Evolutionary conservation across 2,888 invertebrate genomes (phyloP).

Genomic region (Zygaena filipendulae): DNA sequence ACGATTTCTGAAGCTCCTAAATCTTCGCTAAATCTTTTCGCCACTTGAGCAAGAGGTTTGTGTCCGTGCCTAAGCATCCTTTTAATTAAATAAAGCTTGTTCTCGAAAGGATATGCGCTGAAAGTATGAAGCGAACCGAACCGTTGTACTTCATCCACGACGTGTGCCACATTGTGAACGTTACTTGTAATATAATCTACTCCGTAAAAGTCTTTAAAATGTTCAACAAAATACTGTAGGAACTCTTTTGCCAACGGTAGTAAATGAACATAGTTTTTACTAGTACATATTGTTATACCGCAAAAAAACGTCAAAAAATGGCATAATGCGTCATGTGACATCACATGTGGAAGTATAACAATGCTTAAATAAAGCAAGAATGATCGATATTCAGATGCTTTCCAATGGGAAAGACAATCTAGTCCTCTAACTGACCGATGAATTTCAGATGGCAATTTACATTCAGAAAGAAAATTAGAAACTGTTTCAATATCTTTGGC

Average conservation of each 20-base stretch:
- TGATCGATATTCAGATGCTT: conserved; percentile 15
- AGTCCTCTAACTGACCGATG: conserved; percentile 5
- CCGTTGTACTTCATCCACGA: conserved; percentile 14
- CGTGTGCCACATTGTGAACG: conserved; percentile 16
- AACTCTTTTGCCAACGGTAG: conserved; percentile 6
- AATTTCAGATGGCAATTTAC: conserved; percentile 9
- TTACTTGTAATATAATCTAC: conserved; percentile 14
- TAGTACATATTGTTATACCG: conserved; percentile 16
- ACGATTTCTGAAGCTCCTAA: too few relatives aligned
- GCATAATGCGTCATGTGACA: conserved; percentile 1
- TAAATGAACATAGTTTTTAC: conserved; percentile 8
- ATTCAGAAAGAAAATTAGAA: conserved; percentile 1
- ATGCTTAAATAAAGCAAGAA: conserved; percentile 15
- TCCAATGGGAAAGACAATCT: conserved; percentile 12
- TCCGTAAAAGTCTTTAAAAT: conserved; percentile 13
- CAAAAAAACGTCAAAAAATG: conserved; percentile 7
- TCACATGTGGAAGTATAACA: conserved; percentile 6
- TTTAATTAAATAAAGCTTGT: conserved; percentile 12
- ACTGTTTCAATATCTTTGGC: conserved; percentile 5
- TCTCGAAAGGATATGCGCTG: conserved; percentile 15
- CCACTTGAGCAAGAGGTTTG: conserved; percentile 11
- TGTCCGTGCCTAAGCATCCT: conserved; percentile 12
- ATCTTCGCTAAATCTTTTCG: too few relatives aligned
- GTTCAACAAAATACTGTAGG: conserved; percentile 5
- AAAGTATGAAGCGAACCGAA: conserved; percentile 12